Conservation (phyloP, 2,113 vertebrate genomes). For the Uropsilus gracilis region DNA sequence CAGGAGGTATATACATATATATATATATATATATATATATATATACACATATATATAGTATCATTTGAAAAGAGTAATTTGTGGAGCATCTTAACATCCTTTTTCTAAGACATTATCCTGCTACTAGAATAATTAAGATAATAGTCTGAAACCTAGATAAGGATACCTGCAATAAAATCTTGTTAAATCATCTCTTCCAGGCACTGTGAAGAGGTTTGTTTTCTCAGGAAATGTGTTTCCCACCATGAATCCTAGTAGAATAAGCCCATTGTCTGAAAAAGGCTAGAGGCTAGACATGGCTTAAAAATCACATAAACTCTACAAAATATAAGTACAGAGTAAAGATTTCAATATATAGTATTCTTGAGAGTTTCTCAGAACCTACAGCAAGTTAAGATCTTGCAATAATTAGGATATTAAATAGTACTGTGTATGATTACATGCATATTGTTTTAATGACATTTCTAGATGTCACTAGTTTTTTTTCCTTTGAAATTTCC, state of each 20-base stretch:
- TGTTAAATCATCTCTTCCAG: slow-evolving; percentile 45
- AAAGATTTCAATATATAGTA: neutral
- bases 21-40: too few relatives aligned
- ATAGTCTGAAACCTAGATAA: slow-evolving; percentile 15
- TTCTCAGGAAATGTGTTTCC: slow-evolving; percentile 47
- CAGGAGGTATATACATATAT: neutral
- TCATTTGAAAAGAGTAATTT: slow-evolving; percentile 20
- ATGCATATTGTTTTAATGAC: neutral
- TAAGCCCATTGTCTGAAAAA: neutral
- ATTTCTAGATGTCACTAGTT: slow-evolving; percentile 18
- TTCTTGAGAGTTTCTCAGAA: neutral
- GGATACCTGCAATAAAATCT: slow-evolving; percentile 1
- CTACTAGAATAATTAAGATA: slow-evolving; percentile 4
- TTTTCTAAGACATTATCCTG: neutral
- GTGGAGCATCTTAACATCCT: slow-evolving; percentile 23
- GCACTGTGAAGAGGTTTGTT: neutral
- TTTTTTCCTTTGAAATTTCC: neutral
- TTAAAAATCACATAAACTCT: neutral
- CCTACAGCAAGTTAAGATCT: neutral
- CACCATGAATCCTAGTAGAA: neutral
- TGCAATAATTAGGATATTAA: neutral
- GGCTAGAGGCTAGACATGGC: neutral
- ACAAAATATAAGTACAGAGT: neutral
- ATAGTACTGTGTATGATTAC: neutral
- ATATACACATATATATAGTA: neutral